These are phyloP conservation scores for Pandemis cinnamomeana DNA, from an alignment of 2,888 invertebrate genomes.

Conservation along the genomic window DNA sequence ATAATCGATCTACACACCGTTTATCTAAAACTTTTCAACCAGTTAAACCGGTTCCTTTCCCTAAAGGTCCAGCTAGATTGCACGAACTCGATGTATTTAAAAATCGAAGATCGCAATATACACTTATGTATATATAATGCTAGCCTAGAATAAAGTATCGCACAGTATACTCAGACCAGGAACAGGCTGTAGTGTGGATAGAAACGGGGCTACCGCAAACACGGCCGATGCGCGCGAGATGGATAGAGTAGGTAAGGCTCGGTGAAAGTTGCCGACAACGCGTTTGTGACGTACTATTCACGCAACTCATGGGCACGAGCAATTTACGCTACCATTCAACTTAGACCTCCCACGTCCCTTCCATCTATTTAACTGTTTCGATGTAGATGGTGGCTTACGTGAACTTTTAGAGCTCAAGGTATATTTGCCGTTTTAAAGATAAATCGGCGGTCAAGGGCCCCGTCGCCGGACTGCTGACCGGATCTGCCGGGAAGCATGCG, in stretches of 20 bases:
- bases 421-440: slow-evolving; percentile 62
- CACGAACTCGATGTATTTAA: not conserved
- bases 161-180: slow-evolving; percentile 34
- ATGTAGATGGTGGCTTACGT: slow-evolving; percentile 37
- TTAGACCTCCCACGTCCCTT: slow-evolving; percentile 58
- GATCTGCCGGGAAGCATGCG: slow-evolving; percentile 66
- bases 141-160: slow-evolving; percentile 29
- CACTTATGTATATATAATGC: not conserved
- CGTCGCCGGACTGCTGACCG: slow-evolving; percentile 50
- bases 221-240: slow-evolving; percentile 51
- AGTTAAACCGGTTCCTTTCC: not conserved
- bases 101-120: not conserved
- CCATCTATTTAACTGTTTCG: slow-evolving; percentile 56
- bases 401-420: slow-evolving; percentile 53
- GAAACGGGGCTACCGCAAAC: slow-evolving; percentile 51
- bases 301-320: slow-evolving; percentile 66
- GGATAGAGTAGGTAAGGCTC: slow-evolving; percentile 52
- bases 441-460: slow-evolving; percentile 68
- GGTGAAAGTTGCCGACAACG: slow-evolving; percentile 82
- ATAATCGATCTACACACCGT: not conserved
- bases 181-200: slow-evolving; percentile 45
- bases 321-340: slow-evolving; percentile 68
- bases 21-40: not conserved
- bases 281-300: slow-evolving; percentile 69
- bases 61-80: not conserved